Conservation (phyloP, 2,113 vertebrate species). For the Brachyhypopomus occidentalis region DNA sequence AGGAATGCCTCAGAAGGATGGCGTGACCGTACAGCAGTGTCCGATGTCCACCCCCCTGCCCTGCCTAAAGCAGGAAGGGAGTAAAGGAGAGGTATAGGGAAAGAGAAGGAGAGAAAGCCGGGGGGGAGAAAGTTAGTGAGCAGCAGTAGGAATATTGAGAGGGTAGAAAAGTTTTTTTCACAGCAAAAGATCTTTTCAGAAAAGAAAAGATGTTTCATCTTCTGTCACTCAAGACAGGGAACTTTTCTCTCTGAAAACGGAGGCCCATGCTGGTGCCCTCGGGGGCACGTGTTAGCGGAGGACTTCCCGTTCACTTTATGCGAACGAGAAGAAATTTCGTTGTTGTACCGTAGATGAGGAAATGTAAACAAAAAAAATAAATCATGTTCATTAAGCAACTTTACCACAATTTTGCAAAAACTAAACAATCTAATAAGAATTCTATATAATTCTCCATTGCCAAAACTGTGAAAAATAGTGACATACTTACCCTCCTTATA, state of each 20-base stretch:
- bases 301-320: slow-evolving; percentile 59
- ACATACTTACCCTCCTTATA: slow-evolving; percentile 86
- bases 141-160: not conserved
- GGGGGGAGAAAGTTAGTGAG: not conserved
- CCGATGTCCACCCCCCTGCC: slow-evolving; percentile 91
- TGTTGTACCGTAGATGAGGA: slow-evolving; percentile 62
- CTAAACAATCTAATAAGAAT: not conserved
- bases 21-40: slow-evolving; percentile 95
- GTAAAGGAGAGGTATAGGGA: slow-evolving; percentile 17
- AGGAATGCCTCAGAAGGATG: slow-evolving; percentile 92
- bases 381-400: not conserved
- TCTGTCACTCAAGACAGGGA: slow-evolving; percentile 36
- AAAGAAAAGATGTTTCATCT: not conserved
- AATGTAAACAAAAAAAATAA: slow-evolving; percentile 54
- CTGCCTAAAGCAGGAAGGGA: slow-evolving; percentile 75
- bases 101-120: not conserved
- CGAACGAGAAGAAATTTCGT: slow-evolving; percentile 63
- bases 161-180: slow-evolving; percentile 4
- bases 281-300: slow-evolving; percentile 41
- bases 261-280: slow-evolving; percentile 44
- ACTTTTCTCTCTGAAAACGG: slow-evolving; percentile 11
- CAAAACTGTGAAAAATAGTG: slow-evolving; percentile 28
- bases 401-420: slow-evolving; percentile 4
- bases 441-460: slow-evolving; percentile 10
- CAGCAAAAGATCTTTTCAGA: not conserved